Conservation (phyloP, 2,888 invertebrate genomes). For the Junonia oenone region DNA sequence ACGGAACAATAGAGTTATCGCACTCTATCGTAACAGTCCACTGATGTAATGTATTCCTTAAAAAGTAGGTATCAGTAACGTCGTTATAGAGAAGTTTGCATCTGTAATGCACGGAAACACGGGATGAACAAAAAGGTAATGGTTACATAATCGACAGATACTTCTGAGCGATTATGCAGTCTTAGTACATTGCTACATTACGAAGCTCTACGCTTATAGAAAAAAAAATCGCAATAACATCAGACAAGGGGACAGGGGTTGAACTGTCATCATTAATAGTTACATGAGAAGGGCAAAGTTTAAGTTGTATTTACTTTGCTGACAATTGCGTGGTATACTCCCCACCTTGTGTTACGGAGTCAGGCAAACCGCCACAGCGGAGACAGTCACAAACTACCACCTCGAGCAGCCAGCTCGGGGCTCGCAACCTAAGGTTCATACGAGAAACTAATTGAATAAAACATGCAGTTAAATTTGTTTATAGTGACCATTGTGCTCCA, state of each 20-base stretch:
- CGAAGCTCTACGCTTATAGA: constrained; percentile 3
- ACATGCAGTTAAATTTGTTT: constrained; percentile 63
- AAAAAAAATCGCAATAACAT: background rate
- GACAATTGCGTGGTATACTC: constrained; percentile 61
- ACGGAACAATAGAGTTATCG: background rate
- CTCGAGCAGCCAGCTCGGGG: constrained; percentile 56
- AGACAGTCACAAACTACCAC: constrained; percentile 59
- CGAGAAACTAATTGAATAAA: constrained; percentile 8
- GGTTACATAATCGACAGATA: constrained; percentile 16
- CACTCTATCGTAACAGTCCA: background rate
- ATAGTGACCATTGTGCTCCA: constrained; percentile 64
- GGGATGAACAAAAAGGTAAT: constrained; percentile 8
- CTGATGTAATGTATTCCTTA: background rate
- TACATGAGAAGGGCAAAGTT: constrained; percentile 43
- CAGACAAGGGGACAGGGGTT: constrained; percentile 1
- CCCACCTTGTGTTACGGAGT: constrained; percentile 53
- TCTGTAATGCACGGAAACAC: background rate
- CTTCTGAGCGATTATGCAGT: constrained; percentile 16
- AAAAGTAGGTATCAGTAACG: background rate
- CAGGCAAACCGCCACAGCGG: constrained; percentile 45
- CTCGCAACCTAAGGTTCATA: constrained; percentile 38
- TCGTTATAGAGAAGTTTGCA: background rate
- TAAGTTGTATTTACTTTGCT: constrained; percentile 68
- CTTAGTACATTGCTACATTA: constrained; percentile 17
- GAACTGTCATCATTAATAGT: constrained; percentile 1